Conservation (phyloP, 1,140 invertebrate species). For the Gonatopus flavifemur region DNA sequence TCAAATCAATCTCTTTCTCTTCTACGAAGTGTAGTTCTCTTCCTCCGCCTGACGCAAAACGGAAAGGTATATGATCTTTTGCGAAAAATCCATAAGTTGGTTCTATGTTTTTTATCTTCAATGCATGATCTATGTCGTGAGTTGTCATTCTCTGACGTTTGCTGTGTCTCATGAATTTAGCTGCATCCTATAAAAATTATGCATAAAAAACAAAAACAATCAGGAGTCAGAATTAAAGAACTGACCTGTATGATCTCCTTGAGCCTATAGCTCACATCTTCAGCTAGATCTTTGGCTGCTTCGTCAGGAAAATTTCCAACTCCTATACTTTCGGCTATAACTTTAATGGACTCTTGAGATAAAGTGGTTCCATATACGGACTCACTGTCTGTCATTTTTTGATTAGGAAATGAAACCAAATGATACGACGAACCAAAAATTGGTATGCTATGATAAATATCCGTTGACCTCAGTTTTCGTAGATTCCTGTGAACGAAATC, state of each 20-base stretch:
- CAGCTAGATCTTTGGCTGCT: slow-evolving; percentile 87
- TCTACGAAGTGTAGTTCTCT: slow-evolving; percentile 94
- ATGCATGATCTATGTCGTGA: slow-evolving; percentile 83
- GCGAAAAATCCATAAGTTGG: slow-evolving; percentile 94
- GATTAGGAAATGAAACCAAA: too few species aligned
- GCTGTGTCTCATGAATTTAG: slow-evolving; percentile 91
- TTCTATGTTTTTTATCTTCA: slow-evolving; percentile 92
- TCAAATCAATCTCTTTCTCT: slow-evolving; percentile 93
- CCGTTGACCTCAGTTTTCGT: too few species aligned
- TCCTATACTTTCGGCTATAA: slow-evolving; percentile 89
- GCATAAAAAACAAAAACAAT: neutral
- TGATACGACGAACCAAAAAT: too few species aligned
- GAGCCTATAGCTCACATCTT: slow-evolving; percentile 87
- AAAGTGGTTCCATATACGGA: slow-evolving; percentile 72
- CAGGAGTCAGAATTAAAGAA: neutral
- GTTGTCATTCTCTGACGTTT: slow-evolving; percentile 83
- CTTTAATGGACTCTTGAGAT: slow-evolving; percentile 88
- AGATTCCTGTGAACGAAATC: too few species aligned
- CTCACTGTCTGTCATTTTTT: slow-evolving; percentile 65
- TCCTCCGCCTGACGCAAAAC: slow-evolving; percentile 94
- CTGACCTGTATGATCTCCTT: slow-evolving; percentile 80
- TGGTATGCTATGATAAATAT: too few species aligned
- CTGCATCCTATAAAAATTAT: slow-evolving; percentile 70
- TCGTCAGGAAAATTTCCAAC: slow-evolving; percentile 84
- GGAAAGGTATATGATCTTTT: slow-evolving; percentile 86